A percentile compares a stretch with the other conserved stretches of the same genome.
phyloP scores from a whole-genome alignment of 2,113 vertebrate genomes.

The Recurvirostra avosetta region DNA sequence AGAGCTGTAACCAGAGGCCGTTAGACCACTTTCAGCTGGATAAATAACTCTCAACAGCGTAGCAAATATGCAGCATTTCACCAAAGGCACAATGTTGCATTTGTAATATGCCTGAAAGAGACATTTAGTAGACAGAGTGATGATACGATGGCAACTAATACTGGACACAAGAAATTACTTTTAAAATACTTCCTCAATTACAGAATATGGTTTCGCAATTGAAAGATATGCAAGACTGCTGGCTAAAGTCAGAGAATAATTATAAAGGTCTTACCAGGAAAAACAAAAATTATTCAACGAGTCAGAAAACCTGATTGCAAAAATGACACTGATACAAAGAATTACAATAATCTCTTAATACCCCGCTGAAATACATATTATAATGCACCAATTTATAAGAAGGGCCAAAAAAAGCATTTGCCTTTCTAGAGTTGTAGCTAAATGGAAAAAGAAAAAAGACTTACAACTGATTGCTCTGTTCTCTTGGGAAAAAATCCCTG shows the following conservation, averaged over 20 bases:
- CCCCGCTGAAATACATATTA: not conserved
- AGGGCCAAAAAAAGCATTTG: not conserved
- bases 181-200: not conserved
- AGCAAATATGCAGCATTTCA: not conserved
- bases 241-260: not conserved
- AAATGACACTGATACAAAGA: not conserved
- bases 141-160: not conserved
- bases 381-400: not conserved
- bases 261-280: not conserved
- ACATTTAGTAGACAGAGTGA: not conserved
- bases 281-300: not conserved
- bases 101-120: not conserved
- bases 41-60: not conserved
- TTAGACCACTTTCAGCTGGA: not conserved
- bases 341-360: not conserved
- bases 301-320: not conserved
- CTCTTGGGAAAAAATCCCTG: not conserved
- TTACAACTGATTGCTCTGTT: not conserved
- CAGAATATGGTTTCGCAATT: not conserved
- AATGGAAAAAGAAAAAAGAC: not conserved
- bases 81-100: not conserved
- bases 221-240: not conserved
- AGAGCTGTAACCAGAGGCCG: not conserved
- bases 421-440: not conserved
- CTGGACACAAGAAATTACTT: not conserved